Percentiles rank a stretch among this genome's conserved stretches.
Conservation (phyloP, 1,140 invertebrate species). For the Bombus superbus region DNA sequence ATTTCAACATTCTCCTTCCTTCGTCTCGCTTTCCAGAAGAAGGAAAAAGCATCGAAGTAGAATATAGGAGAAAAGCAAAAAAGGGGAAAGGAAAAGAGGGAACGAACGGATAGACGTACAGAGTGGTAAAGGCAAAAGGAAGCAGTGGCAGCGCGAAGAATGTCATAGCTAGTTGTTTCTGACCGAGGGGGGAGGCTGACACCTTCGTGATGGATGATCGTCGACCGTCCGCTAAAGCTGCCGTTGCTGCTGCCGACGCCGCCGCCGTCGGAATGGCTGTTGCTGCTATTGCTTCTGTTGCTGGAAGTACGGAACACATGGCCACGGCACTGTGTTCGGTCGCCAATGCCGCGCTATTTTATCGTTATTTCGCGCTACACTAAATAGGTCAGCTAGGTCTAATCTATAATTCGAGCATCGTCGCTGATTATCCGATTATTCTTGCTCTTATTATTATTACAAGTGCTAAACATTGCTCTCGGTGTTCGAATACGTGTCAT, state of each 20-base stretch:
- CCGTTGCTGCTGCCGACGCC: slow-evolving; percentile 68
- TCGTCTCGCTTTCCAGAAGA: neutral
- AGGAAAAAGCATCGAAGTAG: slow-evolving; percentile 1
- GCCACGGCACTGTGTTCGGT: slow-evolving; percentile 12
- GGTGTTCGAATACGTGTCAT: too few relatives aligned
- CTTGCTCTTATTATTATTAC: too few relatives aligned
- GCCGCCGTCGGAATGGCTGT: slow-evolving; percentile 59
- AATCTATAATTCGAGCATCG: neutral
- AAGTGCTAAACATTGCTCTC: too few relatives aligned
- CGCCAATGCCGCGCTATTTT: neutral
- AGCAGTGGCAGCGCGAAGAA: slow-evolving; percentile 79
- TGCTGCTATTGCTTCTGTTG: slow-evolving; percentile 65
- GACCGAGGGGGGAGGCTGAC: slow-evolving; percentile 77
- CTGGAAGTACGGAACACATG: slow-evolving; percentile 51
- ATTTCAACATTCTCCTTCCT: neutral
- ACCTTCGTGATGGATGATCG: slow-evolving; percentile 80
- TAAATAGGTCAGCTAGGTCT: neutral
- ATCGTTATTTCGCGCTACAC: neutral
- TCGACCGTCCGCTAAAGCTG: slow-evolving; percentile 76
- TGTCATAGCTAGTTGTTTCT: slow-evolving; percentile 83
- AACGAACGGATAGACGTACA: slow-evolving; percentile 59
- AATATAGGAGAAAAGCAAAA: neutral
- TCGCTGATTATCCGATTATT: neutral
- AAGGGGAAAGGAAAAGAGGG: neutral
- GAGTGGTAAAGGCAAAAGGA: slow-evolving; percentile 69